These are phyloP conservation scores for Boleophthalmus pectinirostris DNA, from an alignment of 2,113 vertebrate genomes.

Conservation along the genomic window DNA sequence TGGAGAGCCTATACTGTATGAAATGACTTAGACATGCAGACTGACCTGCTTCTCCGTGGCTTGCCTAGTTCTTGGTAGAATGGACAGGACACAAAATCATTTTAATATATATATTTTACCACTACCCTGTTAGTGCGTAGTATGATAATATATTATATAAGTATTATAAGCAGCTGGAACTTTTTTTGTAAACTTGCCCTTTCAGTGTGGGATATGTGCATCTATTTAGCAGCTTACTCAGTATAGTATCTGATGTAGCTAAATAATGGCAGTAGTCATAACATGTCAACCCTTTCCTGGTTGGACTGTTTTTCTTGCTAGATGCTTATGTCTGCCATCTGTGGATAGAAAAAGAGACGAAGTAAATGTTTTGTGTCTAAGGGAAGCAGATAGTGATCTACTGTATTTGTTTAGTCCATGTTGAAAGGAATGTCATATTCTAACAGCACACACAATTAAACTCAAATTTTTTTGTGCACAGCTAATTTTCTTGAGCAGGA, in stretches of 20 bases:
- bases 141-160: too few species aligned
- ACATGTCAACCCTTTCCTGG: slow-evolving; percentile 78
- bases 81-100: too few species aligned
- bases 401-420: slow-evolving; percentile 67
- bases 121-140: too few species aligned
- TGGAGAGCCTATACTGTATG: slow-evolving; percentile 61
- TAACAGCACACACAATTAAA: slow-evolving; percentile 50
- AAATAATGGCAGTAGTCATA: slow-evolving; percentile 78
- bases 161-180: background rate
- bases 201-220: slow-evolving; percentile 51
- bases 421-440: slow-evolving; percentile 71
- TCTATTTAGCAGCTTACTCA: slow-evolving; percentile 62
- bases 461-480: slow-evolving; percentile 41
- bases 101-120: slow-evolving; percentile 2
- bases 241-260: slow-evolving; percentile 75
- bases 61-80: slow-evolving; percentile 24
- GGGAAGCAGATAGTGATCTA: slow-evolving; percentile 74
- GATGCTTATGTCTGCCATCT: slow-evolving; percentile 50
- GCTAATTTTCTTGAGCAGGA: slow-evolving; percentile 56
- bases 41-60: slow-evolving; percentile 55
- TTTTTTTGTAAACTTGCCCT: slow-evolving; percentile 4
- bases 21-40: slow-evolving; percentile 60
- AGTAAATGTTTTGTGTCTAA: slow-evolving; percentile 47
- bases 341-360: slow-evolving; percentile 41
- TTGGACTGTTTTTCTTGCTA: slow-evolving; percentile 72